Evolutionary conservation across 1,140 invertebrate genomes (phyloP), one percentile per base, ranked within the genome.

Genomic region (Plutomurus gul): DNA sequence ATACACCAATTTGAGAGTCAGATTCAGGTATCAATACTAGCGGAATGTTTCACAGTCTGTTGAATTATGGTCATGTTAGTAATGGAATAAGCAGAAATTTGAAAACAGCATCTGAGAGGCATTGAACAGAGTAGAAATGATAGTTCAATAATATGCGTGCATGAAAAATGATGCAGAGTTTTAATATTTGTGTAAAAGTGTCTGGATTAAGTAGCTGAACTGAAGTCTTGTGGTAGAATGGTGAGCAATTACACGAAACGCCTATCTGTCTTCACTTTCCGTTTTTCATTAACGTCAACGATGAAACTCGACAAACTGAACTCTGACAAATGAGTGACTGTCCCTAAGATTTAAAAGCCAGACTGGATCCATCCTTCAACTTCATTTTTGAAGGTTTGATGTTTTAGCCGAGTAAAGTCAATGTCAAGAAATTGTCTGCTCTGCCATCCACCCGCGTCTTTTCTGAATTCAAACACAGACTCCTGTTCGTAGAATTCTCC

Each of bases 201-300:
- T 33, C 3, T 11, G 8, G 27, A 8, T 8, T 13, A 43, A 43
- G 10, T 13, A n/a, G 13, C 13, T 33, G 27, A 65, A 13, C 18
- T 51, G 56, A 65, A 43, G n/a, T 43, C n/a, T 13, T 43, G 39
- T 43, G 39, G 2, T 43, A 43, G 39, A 43, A 8, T 43, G 39
- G n/a, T 43, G 39, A 8, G 10, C n/a, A 13, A n/a, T 43, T 43
- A 13, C 10, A 65, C 18, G 27, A 65, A 18, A n/a, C 7, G 27
- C 18, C 25, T 65, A 36, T 65, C 56, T 33, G 56, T 65, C 56
- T 65, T 33, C 56, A 65, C 56, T n/a, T 65, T 27, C 27, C 56
- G 56, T 36, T 65, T 33, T 65, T 65, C 56, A 65, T 65, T n/a
- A 51, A 51, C 20, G 47, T 51, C 47, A 51, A 51, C 47, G 47